Conservation (phyloP, 2,888 invertebrate genomes). For the Crossocerus cetratus region DNA sequence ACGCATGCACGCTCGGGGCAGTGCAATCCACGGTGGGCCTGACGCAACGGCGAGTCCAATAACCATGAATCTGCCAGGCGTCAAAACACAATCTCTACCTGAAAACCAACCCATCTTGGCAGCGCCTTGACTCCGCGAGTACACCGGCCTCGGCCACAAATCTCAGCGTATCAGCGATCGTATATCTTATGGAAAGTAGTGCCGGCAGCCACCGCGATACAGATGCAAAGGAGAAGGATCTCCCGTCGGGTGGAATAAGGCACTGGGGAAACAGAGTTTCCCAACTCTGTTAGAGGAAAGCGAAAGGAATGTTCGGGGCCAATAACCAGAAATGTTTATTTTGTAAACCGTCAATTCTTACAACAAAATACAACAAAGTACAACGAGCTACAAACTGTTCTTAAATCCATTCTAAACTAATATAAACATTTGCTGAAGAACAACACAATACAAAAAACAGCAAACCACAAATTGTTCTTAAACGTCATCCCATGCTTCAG, state of each 20-base stretch:
- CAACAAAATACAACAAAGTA: too few species aligned
- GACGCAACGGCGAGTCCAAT: constrained; percentile 80
- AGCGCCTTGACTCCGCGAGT: constrained; percentile 16
- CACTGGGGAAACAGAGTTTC: too few species aligned
- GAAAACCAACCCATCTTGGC: constrained; percentile 77
- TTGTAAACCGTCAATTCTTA: too few species aligned
- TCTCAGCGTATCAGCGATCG: constrained; percentile 66
- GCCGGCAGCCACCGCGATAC: constrained; percentile 50
- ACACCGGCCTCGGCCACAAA: constrained; percentile 64
- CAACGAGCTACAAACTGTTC: too few species aligned
- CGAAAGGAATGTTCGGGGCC: constrained; percentile 6
- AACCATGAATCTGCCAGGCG: constrained; percentile 89
- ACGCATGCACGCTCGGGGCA: constrained; percentile 47
- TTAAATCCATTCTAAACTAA: too few species aligned
- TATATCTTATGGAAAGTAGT: constrained; percentile 58
- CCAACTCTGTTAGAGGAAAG: not conserved
- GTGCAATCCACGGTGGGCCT: constrained; percentile 26
- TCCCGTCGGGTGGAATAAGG: constrained; percentile 13
- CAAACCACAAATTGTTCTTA: too few species aligned
- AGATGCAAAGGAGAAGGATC: constrained; percentile 56
- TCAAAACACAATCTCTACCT: constrained; percentile 84
- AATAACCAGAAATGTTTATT: too few species aligned
- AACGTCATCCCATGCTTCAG: too few species aligned
- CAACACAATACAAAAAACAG: too few species aligned
- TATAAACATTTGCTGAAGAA: too few species aligned